Base-by-base conservation (phyloP, 1,140 invertebrate genomes). In the Pseudachorutes palmiensis region DNA sequence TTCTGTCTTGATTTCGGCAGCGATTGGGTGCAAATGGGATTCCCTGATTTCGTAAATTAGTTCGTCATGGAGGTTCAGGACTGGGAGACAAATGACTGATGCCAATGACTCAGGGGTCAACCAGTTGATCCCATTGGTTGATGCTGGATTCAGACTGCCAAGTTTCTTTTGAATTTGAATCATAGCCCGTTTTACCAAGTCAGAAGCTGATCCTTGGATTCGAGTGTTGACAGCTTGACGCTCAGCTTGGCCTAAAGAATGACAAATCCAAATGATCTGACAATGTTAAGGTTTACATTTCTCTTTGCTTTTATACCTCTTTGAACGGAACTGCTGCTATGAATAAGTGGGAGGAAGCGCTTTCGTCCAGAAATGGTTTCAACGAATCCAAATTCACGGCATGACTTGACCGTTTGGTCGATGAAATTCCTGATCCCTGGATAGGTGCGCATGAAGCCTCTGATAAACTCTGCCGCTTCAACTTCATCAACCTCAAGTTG, bases 161-260 rank as follows among this genome's bases (percentile, higher is more conserved):
- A 86, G 76, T 74, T 80, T 80, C 61, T 81, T 74, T 36, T 90
- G 86, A 74, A 97, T 87, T 57, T 82, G 79, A 31, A 92, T 82
- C 86, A 97, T 94, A 0, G 94, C 92, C 32, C 81, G 85, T 78
- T 98, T 98, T 0, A 91, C 88, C 32, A 99, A 85, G 79, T 98
- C 96, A 3, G 94, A 90, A 0, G 94, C 96, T 1, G 93, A 95
- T 0, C 95, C 96, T 81, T 98, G 96, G 55, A 98, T 88, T 30
- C 86, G 90, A 3, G 93, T 91, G 77, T 99, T 98, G 0, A 98
- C 83, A 22, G 94, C 93, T 82, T 98, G 94, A 55, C 97, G 81
- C 80, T 97, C 93, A n/a, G 91, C 90, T 82, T 94, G 85, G 72
- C 79, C 89, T 91, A 73, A 29, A 75, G 74, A 62, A 65, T 64